Conservation (phyloP, 2,113 vertebrate genomes). For the Nematolebias whitei region DNA sequence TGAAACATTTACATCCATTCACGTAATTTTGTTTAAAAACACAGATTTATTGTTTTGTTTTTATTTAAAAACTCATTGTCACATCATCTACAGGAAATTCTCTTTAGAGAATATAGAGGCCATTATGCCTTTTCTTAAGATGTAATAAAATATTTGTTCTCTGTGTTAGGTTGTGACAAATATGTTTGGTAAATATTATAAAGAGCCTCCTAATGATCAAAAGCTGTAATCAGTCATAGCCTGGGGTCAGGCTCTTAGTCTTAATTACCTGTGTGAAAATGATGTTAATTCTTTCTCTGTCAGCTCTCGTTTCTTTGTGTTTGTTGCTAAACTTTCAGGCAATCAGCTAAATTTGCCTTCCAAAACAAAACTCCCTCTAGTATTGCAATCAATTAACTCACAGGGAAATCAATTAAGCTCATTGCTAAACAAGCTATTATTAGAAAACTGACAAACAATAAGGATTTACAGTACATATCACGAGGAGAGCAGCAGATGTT, state of each 20-base stretch:
- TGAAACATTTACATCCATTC: too few species aligned
- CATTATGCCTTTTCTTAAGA: not conserved
- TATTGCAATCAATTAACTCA: slow-evolving; percentile 52
- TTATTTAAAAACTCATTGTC: too few species aligned
- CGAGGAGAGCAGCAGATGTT: slow-evolving; percentile 34
- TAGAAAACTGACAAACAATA: slow-evolving; percentile 61
- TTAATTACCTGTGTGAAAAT: slow-evolving; percentile 34
- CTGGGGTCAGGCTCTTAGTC: slow-evolving; percentile 34
- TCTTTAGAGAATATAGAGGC: too few species aligned
- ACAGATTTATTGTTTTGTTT: too few species aligned
- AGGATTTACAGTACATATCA: slow-evolving; percentile 46
- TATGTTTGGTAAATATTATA: slow-evolving; percentile 3
- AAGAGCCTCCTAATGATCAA: not conserved
- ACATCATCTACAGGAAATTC: too few species aligned
- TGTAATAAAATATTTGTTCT: not conserved
- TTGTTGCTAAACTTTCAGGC: slow-evolving; percentile 43
- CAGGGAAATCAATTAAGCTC: slow-evolving; percentile 57
- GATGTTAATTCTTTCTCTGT: slow-evolving; percentile 15
- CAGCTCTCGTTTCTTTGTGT: slow-evolving; percentile 12
- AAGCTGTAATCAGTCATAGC: slow-evolving; percentile 23
- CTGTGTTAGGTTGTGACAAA: slow-evolving; percentile 5
- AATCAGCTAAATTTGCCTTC: slow-evolving; percentile 45
- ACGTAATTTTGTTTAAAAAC: too few species aligned
- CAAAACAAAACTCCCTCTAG: slow-evolving; percentile 52
- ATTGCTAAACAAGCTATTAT: slow-evolving; percentile 60